Base-by-base conservation (phyloP, 2,797 vertebrate species). In the Trachurus trachurus region DNA sequence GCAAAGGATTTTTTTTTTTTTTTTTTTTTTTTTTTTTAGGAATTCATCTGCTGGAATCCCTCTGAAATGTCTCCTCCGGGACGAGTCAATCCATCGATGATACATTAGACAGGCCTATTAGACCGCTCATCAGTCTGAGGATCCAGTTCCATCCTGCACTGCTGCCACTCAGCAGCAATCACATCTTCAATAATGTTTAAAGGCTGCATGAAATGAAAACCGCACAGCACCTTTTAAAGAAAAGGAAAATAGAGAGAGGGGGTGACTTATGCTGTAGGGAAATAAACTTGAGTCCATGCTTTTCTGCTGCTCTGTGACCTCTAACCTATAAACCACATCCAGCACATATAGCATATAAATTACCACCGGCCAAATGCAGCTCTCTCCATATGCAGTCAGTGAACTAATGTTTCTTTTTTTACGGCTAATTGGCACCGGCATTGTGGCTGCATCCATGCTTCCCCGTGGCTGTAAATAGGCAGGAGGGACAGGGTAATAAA, bases 81-180 rank as follows among this genome's bases (percentile, higher is more conserved):
- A 89, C 74, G 64, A 88, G 87, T 78, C 88, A 70, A 83, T 89
- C 89, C 88, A 87, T 92, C 84, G 83, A 88, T 90, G 90, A 92
- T 86, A 87, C 88, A 90, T 91, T 85, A 91, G 89, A 92, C 87
- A 83, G 86, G 82, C 80, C 85, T 86, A 87, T 92, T 89, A 88
- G 85, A 74, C 22, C 70, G 61, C 88, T 85, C 89, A 85, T 92
- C 90, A 85, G 88, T 87, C 89, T 82, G 81, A 85, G 80, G 88
- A 90, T 90, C 87, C 85, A 45, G 73, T 85, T 86, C 80, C 90
- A 85, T 83, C 85, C 86, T 74, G 77, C 87, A 31, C 78, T 75
- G 82, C 88, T 89, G 89, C 87, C 90, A 87, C 85, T 91, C 88
- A 85, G 71, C 84, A 72, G 15, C 85, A 82, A 80, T 86, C 84